Percentiles rank a stretch among this genome's conserved stretches.
Conservation (phyloP, 2,113 vertebrate species). For the Nestor notabilis region DNA sequence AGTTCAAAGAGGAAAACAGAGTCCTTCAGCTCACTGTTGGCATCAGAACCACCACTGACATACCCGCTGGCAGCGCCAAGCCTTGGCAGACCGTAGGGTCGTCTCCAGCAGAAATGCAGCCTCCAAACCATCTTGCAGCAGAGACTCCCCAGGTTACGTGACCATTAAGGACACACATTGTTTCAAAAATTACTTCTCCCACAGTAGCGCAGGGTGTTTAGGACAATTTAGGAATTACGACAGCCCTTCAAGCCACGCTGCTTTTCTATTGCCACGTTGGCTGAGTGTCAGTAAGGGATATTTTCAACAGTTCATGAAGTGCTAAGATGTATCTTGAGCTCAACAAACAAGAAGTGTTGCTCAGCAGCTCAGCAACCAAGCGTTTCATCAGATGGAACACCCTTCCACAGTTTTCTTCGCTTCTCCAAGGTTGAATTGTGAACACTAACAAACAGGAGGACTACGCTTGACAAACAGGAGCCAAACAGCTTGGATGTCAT, state of each 20-base stretch:
- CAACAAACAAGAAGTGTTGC: neutral
- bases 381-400: neutral
- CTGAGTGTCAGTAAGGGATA: neutral
- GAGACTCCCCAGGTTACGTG: neutral
- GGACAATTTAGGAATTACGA: constrained; percentile 5
- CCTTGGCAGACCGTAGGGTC: neutral
- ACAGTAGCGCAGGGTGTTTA: neutral
- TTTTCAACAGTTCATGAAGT: constrained; percentile 23
- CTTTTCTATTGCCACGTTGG: constrained; percentile 13
- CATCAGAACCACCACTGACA: neutral
- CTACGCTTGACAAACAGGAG: neutral
- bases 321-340: neutral
- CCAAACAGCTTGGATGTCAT: neutral
- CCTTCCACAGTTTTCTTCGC: neutral
- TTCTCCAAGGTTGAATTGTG: neutral
- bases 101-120: neutral
- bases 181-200: neutral
- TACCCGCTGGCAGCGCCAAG: neutral
- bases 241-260: neutral
- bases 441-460: neutral
- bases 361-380: neutral
- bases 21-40: neutral
- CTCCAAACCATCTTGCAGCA: neutral
- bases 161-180: neutral
- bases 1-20: constrained; percentile 11